Percentiles rank a stretch among this genome's conserved stretches.
Conservation (phyloP, 2,888 invertebrate species). For the Nymphalis urticae region DNA sequence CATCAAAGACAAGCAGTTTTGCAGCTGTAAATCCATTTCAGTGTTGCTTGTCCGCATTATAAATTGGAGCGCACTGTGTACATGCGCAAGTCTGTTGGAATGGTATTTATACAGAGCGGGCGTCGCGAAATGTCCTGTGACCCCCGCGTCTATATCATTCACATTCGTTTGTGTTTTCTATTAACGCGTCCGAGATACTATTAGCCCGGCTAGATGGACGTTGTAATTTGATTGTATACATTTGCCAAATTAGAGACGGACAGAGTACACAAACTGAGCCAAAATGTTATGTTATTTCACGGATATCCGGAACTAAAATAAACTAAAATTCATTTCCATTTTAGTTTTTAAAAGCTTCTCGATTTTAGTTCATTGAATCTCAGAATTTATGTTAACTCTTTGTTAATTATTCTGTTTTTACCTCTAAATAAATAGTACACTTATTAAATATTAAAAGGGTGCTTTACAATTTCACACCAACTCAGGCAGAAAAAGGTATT, state of each 20-base stretch:
- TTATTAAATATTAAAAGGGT: constrained; percentile 22
- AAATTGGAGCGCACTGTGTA: constrained; percentile 68
- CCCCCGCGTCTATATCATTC: constrained; percentile 46
- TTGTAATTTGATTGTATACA: constrained; percentile 67
- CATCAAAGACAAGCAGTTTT: constrained; percentile 81
- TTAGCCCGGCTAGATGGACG: constrained; percentile 67
- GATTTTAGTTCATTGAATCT: not conserved
- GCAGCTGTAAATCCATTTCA: constrained; percentile 82
- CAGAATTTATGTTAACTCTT: not conserved
- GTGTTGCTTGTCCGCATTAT: constrained; percentile 79
- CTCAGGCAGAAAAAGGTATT: constrained; percentile 29
- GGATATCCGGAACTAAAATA: constrained; percentile 26
- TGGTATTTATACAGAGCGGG: constrained; percentile 48
- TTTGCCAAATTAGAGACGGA: constrained; percentile 58
- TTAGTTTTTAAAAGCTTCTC: not conserved
- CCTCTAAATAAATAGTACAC: constrained; percentile 1
- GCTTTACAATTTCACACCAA: constrained; percentile 29
- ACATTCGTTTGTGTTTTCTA: constrained; percentile 73
- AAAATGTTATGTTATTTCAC: constrained; percentile 34
- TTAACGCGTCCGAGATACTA: constrained; percentile 70
- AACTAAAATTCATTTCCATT: constrained; percentile 3
- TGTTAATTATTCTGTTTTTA: not conserved
- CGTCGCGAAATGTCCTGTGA: constrained; percentile 52
- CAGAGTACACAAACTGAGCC: constrained; percentile 42
- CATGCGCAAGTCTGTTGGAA: constrained; percentile 51